Base-by-base conservation (phyloP, 1,140 invertebrate species). In the Danaus melanippus region DNA sequence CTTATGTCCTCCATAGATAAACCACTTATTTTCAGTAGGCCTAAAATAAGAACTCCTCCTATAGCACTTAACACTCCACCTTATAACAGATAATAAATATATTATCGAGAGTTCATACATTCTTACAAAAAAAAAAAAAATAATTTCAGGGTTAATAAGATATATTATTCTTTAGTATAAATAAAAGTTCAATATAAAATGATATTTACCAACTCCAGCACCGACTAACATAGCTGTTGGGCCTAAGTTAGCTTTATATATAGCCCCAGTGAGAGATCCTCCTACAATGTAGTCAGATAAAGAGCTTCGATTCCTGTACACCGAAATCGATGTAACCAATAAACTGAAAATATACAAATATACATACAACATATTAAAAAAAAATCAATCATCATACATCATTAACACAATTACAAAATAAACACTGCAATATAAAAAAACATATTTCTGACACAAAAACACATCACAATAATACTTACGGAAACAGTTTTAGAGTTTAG, bases 201-300 rank as follows among this genome's bases (percentile, higher is more conserved):
- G 12, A 4, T 1, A 12, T 56, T 32, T 82, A 89, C 89, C 89
- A 63, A 90, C 61, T 17, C 67, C 59, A 41, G 86, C 86, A n/a
- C 93, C 93, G 46, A 92, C 90, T 8, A 91, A 56, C 73, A 89
- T 89, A 8, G 89, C 93, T 57, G 89, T 89, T 1, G 91, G 62
- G 1, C 93, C 93, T 52, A 92, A 65, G 58, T 88, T 84, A 15
- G 89, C 76, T 83, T 91, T 92, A 69, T 91, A 93, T 17, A 91
- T 1, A 6, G 78, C 77, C 11, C 93, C 93, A 0, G 92, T 89
- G 2, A 91, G 7, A 0, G 84, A 74, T 17, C 92, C 93, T 3
- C 90, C 92, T 11, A 76, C 67, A 1, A 90, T 64, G 81, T 92
- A 93, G 69, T 94, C 92, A 10, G 90, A 56, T 12, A 94, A 61